phyloP scores from a whole-genome alignment of 1,140 invertebrate genomes.

The Lasioglossum baleicum region DNA sequence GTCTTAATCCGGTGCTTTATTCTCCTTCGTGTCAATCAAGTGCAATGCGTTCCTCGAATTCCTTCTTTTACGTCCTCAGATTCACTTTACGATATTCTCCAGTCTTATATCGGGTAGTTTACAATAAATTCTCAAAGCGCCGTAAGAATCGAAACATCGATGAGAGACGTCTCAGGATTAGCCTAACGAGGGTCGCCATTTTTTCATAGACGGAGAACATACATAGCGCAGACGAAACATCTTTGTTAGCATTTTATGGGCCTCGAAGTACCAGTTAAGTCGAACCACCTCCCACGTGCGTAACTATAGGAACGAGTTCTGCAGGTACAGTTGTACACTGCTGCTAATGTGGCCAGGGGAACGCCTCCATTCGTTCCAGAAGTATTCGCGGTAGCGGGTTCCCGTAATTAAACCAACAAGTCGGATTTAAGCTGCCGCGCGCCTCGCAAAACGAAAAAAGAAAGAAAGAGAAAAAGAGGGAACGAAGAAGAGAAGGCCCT shows the following conservation, averaged over 20 bases:
- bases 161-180: too few relatives aligned
- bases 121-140: too few relatives aligned
- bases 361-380: slow-evolving; percentile 4
- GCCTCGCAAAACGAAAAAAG: neutral
- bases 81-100: too few relatives aligned
- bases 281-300: neutral
- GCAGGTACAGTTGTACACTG: neutral
- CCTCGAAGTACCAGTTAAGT: neutral
- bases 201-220: neutral
- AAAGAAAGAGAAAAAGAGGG: too few relatives aligned
- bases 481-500: neutral
- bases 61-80: too few relatives aligned
- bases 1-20: too few relatives aligned
- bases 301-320: neutral
- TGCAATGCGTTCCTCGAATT: too few relatives aligned
- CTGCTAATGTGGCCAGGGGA: neutral
- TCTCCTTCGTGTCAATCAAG: too few relatives aligned
- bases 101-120: too few relatives aligned
- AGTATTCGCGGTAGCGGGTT: neutral
- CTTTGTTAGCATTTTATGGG: neutral
- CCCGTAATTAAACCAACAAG: slow-evolving; percentile 39
- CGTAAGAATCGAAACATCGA: too few relatives aligned
- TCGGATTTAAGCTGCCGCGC: slow-evolving; percentile 5
- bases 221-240: neutral
- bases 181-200: too few relatives aligned